phyloP scores from a whole-genome alignment of 1,140 invertebrate genomes.

The Paraescarpia echinospica region DNA sequence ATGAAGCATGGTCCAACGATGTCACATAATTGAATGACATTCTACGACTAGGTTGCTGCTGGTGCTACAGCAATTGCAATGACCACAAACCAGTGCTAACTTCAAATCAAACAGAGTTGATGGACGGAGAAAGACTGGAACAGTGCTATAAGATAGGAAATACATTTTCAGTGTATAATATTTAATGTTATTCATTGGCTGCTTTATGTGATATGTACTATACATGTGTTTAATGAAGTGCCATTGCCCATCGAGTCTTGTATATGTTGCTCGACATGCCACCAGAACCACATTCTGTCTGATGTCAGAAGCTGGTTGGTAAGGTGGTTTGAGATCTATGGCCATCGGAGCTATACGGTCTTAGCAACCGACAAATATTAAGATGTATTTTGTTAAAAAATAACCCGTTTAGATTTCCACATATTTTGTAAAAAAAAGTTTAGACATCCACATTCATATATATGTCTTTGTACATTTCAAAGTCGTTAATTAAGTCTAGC shows the following conservation, averaged over 20 bases:
- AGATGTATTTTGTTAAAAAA: no score
- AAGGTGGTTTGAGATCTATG: not conserved
- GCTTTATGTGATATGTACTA: not conserved
- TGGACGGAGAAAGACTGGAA: not conserved
- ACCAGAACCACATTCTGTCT: no score
- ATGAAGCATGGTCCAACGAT: not conserved
- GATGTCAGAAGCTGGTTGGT: not conserved
- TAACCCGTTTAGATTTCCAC: no score
- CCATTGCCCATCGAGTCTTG: not conserved
- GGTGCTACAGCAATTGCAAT: not conserved
- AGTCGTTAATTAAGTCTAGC: no score
- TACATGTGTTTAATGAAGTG: not conserved
- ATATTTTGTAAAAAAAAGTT: no score
- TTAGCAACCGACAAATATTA: no score
- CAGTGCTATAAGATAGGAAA: not conserved
- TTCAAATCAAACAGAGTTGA: not conserved
- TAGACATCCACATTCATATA: no score
- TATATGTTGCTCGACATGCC: not conserved
- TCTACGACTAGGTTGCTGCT: not conserved
- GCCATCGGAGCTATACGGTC: no score
- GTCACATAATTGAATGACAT: not conserved
- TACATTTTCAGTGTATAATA: not conserved
- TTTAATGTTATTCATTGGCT: not conserved
- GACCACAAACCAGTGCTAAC: not conserved
- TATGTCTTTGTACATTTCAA: no score